Conservation (phyloP, 2,797 vertebrate species). For the Rousettus madagascariensis region DNA sequence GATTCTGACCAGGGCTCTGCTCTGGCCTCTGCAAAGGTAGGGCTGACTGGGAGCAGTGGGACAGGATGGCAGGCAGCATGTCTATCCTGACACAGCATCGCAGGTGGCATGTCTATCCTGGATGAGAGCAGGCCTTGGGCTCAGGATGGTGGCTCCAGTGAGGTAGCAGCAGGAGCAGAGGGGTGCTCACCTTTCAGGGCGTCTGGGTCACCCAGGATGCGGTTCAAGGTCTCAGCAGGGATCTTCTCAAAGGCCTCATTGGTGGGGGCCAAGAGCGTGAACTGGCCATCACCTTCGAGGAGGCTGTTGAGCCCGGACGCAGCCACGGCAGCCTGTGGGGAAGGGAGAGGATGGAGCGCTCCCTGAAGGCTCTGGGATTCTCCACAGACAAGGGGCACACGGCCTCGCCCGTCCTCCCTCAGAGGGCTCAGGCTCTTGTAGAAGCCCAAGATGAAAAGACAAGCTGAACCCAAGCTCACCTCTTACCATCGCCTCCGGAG, state of each 20-base stretch:
- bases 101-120: rapidly evolving
- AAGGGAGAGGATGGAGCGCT: background rate
- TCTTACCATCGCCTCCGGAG: rapidly evolving
- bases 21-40: background rate
- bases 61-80: background rate
- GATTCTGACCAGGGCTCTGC: background rate
- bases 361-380: background rate
- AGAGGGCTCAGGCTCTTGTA: background rate
- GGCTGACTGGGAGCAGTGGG: background rate
- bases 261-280: constrained; percentile 95
- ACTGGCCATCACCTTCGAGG: constrained; percentile 91
- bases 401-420: background rate
- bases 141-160: background rate
- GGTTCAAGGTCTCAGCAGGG: constrained; percentile 90
- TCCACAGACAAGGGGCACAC: background rate
- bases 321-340: constrained; percentile 91
- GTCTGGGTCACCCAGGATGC: constrained; percentile 95
- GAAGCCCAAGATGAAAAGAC: background rate
- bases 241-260: constrained; percentile 97
- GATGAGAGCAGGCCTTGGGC: background rate
- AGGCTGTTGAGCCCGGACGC: constrained; percentile 92
- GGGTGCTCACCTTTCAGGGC: constrained; percentile 91
- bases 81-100: background rate
- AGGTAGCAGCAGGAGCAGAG: background rate
- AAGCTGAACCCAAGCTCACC: rapidly evolving